Evolutionary conservation across 2,888 invertebrate genomes (phyloP), one percentile per base, ranked within the genome.

Genomic region (Perizoma flavofasciatum): DNA sequence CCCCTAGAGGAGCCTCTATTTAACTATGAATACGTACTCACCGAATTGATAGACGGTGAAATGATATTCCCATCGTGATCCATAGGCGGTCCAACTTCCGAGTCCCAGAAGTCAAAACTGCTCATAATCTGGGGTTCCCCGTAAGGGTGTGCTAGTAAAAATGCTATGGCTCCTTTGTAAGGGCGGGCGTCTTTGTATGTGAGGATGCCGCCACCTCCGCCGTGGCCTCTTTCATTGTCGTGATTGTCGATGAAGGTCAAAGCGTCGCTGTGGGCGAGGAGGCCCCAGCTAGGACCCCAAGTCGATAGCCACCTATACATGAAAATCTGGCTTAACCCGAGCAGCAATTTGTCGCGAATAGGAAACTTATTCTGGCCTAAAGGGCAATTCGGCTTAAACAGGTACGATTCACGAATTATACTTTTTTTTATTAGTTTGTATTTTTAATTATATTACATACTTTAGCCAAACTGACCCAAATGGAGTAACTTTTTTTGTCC

Each of bases 91-190:
- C 95, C 96, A 59, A 85, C 72, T 75, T 95, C 94, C 0, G 89
- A 86, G 67, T 94, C 77, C 59, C 84, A 84, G 79, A 97, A 98
- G 44, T 83, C 88, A 75, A 95, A 98, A 67, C 97, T 97, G 77
- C 97, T 97, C 96, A 98, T 97, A 33, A 98, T 91, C 49, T 96
- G 94, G 0, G 96, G 95, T 60, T 94, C 94, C 0, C 96, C 96
- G 69, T 96, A 97, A 0, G 96, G 95, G 91, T 96, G 95, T 0
- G 97, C 97, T 69, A 98, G 81, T 89, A 96, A 95, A 82, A 97
- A 98, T 0, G 97, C 97, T 1, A 95, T 95, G 0, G 97, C 98
- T 92, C 93, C 92, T 68, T 94, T 96, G 80, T 96, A 96, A n/a
- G 92, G 88, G 62, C 92, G 93, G 0, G 95, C 63, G 0, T 92